Conservation (phyloP, 2,797 vertebrate species). For the Diglossa cyanea region DNA sequence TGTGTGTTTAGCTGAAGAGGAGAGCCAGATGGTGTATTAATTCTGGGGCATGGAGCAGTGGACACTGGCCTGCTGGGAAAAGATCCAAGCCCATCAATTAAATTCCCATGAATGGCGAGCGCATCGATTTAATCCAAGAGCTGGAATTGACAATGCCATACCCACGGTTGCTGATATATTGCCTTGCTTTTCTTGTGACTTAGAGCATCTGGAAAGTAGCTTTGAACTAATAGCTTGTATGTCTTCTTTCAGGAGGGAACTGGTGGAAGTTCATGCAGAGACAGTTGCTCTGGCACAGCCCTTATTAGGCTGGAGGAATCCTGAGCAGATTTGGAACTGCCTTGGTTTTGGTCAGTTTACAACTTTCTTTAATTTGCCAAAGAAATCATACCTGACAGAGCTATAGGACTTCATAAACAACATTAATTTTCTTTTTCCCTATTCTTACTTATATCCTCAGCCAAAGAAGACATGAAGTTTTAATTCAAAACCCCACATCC, state of each 20-base stretch:
- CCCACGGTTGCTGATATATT: background rate
- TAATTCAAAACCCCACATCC: background rate
- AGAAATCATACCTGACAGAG: background rate
- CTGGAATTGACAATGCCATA: background rate
- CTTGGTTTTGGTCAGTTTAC: background rate
- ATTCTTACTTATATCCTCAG: background rate
- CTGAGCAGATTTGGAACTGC: background rate
- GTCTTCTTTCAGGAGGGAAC: background rate
- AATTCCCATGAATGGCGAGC: background rate
- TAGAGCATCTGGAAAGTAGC: background rate
- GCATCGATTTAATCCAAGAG: background rate
- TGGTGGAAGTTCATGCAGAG: background rate
- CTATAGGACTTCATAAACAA: background rate
- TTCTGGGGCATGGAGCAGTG: fast-evolving
- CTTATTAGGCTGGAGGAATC: background rate
- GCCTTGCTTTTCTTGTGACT: background rate
- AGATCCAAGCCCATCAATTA: background rate
- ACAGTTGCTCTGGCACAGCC: background rate
- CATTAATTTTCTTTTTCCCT: background rate
- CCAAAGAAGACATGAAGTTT: background rate
- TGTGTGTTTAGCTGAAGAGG: background rate
- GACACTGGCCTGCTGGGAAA: background rate
- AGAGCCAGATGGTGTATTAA: background rate
- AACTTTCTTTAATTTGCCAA: background rate
- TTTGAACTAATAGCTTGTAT: background rate